These are phyloP conservation scores for Margaritifera margaritifera DNA, from an alignment of 2,888 invertebrate genomes.

Conservation along the genomic window DNA sequence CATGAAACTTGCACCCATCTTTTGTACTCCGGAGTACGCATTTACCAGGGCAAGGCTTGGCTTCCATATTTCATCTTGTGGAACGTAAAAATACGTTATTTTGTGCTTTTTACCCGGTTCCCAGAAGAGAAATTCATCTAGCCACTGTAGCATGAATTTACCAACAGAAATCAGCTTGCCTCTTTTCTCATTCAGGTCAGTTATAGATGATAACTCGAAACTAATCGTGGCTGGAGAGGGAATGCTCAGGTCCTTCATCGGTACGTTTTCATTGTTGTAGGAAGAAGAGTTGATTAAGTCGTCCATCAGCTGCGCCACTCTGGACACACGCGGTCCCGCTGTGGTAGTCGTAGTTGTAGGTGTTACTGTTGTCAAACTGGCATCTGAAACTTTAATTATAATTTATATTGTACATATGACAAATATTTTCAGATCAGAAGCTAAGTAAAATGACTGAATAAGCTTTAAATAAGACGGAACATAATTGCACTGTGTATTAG, in stretches of 20 bases:
- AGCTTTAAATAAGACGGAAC: too few species aligned
- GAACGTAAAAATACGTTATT: slow-evolving; percentile 17
- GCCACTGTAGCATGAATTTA: slow-evolving; percentile 27
- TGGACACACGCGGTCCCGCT: slow-evolving; percentile 21
- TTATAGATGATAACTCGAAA: slow-evolving; percentile 26
- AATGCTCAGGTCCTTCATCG: slow-evolving; percentile 12
- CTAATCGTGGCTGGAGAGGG: slow-evolving; percentile 18
- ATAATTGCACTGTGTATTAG: too few species aligned
- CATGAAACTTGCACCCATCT: slow-evolving; percentile 25
- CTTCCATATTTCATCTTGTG: slow-evolving; percentile 33
- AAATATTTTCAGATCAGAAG: too few species aligned
- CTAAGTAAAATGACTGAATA: too few species aligned
- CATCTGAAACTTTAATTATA: too few species aligned
- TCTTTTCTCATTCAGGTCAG: slow-evolving; percentile 28
- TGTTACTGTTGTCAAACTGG: slow-evolving; percentile 1
- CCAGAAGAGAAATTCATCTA: slow-evolving; percentile 23
- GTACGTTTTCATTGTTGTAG: slow-evolving; percentile 25
- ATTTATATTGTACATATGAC: too few species aligned
- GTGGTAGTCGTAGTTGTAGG: slow-evolving; percentile 22
- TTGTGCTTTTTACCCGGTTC: slow-evolving; percentile 22
- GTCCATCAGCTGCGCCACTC: slow-evolving; percentile 5
- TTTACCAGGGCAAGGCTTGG: slow-evolving; percentile 33
- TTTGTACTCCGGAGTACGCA: slow-evolving; percentile 13
- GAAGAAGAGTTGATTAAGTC: too few species aligned
- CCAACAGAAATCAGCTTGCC: slow-evolving; percentile 4